These are phyloP conservation scores for Sphaeridia pumilis DNA, from an alignment of 2,888 invertebrate species.

Conservation along the genomic window DNA sequence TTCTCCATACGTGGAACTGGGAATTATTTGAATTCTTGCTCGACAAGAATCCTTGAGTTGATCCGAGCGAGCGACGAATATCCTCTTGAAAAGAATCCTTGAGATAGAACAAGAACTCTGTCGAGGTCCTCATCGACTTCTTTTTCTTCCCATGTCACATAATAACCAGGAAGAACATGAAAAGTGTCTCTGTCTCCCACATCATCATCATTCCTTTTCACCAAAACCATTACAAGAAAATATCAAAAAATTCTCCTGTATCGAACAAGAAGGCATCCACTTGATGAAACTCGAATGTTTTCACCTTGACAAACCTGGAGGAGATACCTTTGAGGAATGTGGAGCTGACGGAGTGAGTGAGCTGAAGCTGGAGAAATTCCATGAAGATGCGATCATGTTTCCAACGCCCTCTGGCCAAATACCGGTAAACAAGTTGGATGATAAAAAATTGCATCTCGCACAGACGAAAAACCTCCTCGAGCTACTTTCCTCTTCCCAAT, in stretches of 20 bases:
- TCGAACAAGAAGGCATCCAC: too few relatives aligned
- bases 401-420: not conserved
- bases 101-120: not conserved
- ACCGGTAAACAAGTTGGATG: not conserved
- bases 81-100: not conserved
- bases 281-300: too few relatives aligned
- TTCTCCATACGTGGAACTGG: not conserved
- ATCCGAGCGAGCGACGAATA: not conserved
- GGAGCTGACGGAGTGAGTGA: too few relatives aligned
- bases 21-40: not conserved
- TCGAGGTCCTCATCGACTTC: not conserved
- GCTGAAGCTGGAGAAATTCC: too few relatives aligned
- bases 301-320: too few relatives aligned
- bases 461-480: not conserved
- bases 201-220: too few relatives aligned
- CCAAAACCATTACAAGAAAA: too few relatives aligned
- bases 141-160: not conserved
- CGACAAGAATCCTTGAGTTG: not conserved
- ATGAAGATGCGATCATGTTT: too few relatives aligned
- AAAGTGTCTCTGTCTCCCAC: too few relatives aligned
- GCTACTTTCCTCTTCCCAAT: not conserved
- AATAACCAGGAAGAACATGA: too few relatives aligned
- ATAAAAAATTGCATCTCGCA: not conserved
- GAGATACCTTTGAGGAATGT: too few relatives aligned
- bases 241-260: too few relatives aligned